Base-by-base conservation (phyloP, 2,797 vertebrate genomes). In the Chloroceryle amazona region DNA sequence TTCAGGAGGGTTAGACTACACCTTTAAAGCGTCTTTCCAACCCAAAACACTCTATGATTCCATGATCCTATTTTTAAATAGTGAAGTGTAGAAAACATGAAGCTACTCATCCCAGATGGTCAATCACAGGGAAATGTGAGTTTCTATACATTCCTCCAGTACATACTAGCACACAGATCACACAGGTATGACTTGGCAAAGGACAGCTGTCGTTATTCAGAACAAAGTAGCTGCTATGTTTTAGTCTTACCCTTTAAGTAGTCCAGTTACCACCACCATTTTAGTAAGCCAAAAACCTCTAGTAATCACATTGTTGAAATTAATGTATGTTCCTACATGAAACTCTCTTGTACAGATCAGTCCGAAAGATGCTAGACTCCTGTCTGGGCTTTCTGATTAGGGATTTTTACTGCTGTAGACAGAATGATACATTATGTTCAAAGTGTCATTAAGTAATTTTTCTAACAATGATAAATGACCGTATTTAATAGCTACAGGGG, bases 391-490 rank as follows among this genome's bases (percentile, higher is more conserved):
- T 91, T 72, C 71, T 81, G 68, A 93, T 76, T 63, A 81, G 55
- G 47, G 46, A 63, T 51, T 82, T 87, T 85, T 82, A 88, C 63
- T 79, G 58, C 31, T 91, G 35, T 75, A 82, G 62, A 61, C 42
- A 54, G 37, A 75, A 63, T 49, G 57, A 88, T 60, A 87, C 73
- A 73, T 93, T 81, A 81, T 41, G 13, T 70, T 91, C 79, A 73
- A 95, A 46, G 14, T 67, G 25, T 63, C 33, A 2, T 73, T 90
- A 90, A 70, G 31, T 73, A 70, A 26, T 89, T 54, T 39, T 86
- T 88, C 68, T 71, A 93, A 88, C 52, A 81, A 73, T 88, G 68
- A 90, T 31, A 73, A 20, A 96, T 85, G 21, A 76, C 42, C 79
- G 44, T 46, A 80, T n/a, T 82, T 91, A 90, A 73, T 23, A 80